Conservation (phyloP, 2,888 invertebrate genomes). For the Corbicula japonica region DNA sequence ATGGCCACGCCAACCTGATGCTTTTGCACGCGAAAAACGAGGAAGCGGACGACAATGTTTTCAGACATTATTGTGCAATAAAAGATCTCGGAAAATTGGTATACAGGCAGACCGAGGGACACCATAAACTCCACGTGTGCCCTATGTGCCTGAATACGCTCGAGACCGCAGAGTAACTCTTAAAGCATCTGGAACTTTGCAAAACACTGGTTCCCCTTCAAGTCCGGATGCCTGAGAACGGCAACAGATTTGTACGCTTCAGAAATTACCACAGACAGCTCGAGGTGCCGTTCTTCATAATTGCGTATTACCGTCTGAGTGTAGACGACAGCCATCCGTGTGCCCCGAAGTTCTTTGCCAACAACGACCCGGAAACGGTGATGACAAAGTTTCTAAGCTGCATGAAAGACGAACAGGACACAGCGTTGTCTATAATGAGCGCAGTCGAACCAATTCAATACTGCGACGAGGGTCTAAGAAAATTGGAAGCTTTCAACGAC, state of each 20-base stretch:
- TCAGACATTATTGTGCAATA: constrained; percentile 13
- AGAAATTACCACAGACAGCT: background rate
- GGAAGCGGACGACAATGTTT: background rate
- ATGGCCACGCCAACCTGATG: background rate
- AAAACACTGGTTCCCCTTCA: background rate
- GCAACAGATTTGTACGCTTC: background rate
- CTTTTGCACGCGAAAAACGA: background rate
- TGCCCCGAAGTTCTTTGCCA: background rate
- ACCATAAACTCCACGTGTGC: background rate
- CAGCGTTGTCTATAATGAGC: background rate
- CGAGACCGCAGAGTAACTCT: background rate
- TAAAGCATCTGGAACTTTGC: background rate
- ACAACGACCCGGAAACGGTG: background rate
- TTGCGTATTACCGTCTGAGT: constrained; percentile 2
- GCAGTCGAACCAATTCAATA: background rate
- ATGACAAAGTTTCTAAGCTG: constrained; percentile 3
- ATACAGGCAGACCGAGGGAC: background rate
- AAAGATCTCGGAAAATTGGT: background rate
- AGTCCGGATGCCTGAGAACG: background rate
- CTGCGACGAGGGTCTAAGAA: constrained; percentile 16
- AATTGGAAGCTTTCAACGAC: constrained; percentile 20
- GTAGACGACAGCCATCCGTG: constrained; percentile 2
- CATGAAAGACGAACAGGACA: background rate
- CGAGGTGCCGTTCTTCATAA: constrained; percentile 10
- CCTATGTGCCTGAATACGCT: background rate